Evolutionary conservation across 2,797 vertebrate genomes (phyloP).

Genomic region (Sebastes iracundus): DNA sequence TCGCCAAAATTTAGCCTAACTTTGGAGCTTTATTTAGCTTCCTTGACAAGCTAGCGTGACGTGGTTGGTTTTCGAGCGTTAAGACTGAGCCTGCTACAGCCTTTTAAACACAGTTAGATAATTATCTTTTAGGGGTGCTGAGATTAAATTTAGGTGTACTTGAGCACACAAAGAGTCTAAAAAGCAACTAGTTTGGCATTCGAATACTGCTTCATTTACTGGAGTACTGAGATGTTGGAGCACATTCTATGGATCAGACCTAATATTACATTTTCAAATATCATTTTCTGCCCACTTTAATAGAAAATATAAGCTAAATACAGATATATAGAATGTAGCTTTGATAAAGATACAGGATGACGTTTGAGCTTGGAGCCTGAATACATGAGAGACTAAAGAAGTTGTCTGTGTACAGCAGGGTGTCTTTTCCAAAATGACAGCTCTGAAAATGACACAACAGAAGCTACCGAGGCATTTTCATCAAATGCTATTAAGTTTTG

Average conservation of each 20-base stretch:
- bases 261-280: background rate
- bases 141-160: no score
- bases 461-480: background rate
- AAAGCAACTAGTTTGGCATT: background rate
- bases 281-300: background rate
- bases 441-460: background rate
- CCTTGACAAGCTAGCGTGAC: no score
- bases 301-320: background rate
- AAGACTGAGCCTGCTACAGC: no score
- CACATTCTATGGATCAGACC: background rate
- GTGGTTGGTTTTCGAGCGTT: rapidly evolving
- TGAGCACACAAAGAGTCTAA: no score
- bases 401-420: background rate
- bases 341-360: background rate
- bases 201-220: background rate
- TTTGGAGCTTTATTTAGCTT: no score
- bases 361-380: background rate
- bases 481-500: background rate
- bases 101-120: no score
- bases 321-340: background rate
- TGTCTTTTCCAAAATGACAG: background rate
- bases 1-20: no score
- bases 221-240: background rate
- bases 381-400: background rate
- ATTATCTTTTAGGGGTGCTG: no score